Base-by-base conservation (phyloP, 1,140 invertebrate species). In the Drosophila varians region DNA sequence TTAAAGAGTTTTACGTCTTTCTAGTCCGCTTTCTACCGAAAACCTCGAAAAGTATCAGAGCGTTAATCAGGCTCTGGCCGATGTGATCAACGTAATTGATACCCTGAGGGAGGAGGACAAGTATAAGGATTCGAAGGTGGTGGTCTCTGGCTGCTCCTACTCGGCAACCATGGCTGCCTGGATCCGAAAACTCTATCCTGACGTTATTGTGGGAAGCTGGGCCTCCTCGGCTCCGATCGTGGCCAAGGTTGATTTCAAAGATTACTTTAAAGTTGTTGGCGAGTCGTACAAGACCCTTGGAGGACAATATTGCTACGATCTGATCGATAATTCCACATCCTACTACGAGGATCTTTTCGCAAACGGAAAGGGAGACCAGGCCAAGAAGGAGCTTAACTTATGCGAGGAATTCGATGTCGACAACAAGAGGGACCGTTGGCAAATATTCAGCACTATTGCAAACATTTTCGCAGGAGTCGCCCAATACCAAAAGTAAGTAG, bases 141-240 rank as follows among this genome's bases (percentile, higher is more conserved):
- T 96, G 46, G 92, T 94, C n/a, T 94, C 95, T 66, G 96, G 96
- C 18, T 95, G 96, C 19, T 97, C 96, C 4, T 97, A 97, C 78
- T 94, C 96, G n/a, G 96, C 95, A 55, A 94, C 93, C 21, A 93
- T 97, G 92, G 95, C 94, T 6, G 92, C 95, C 7, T 97, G 96
- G 96, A 93, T 95, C 40, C 93, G 96, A 65, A 91, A 95, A 23
- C 94, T 96, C 55, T 97, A 97, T 82, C 96, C 96, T 2, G 94
- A 97, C 78, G 91, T 96, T 0, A 93, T 95, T 21, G 48, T 47
- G 7, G 90, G 90, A 93, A 94, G 12, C 93, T 94, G 25, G 93
- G 96, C 95, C 1, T 95, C 95, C 0, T 96, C 95, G 78, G 96
- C 93, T 12, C 96, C 96, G 1, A 92, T 97, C 11, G 71, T 92